A percentile compares a stretch with the other conserved stretches of the same genome.
Conservation (phyloP, 2,113 vertebrate genomes). For the Pao palembangensis region DNA sequence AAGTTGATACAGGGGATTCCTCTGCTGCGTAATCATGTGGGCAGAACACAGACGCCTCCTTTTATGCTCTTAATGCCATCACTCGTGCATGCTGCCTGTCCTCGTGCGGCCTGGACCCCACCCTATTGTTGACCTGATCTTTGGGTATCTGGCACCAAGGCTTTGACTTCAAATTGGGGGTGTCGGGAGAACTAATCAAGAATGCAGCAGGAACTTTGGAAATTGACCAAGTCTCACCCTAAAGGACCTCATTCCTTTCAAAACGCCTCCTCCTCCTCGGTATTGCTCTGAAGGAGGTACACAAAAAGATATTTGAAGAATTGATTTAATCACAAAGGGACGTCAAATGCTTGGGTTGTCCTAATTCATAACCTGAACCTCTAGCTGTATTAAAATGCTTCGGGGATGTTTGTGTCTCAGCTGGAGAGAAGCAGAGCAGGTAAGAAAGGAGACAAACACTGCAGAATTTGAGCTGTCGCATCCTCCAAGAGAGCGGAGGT, state of each 20-base stretch:
- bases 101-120: slow-evolving; percentile 23
- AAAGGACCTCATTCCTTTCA: slow-evolving; percentile 34
- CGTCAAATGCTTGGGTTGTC: background rate
- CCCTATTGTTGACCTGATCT: slow-evolving; percentile 22
- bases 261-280: slow-evolving; percentile 5
- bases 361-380: background rate
- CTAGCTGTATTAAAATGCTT: too few relatives aligned
- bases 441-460: slow-evolving; percentile 54
- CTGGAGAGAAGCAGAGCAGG: slow-evolving; percentile 19
- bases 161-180: background rate
- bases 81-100: background rate
- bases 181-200: slow-evolving; percentile 42
- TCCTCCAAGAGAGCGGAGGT: slow-evolving; percentile 10
- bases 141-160: slow-evolving; percentile 5
- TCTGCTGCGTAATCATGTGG: slow-evolving; percentile 40
- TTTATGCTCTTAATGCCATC: slow-evolving; percentile 9
- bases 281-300: slow-evolving; percentile 41
- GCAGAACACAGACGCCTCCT: slow-evolving; percentile 29
- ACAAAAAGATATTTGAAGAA: slow-evolving; percentile 26
- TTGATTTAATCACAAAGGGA: slow-evolving; percentile 3
- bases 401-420: slow-evolving; percentile 12
- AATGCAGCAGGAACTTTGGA: slow-evolving; percentile 45
- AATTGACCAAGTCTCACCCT: slow-evolving; percentile 32
- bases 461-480: slow-evolving; percentile 54
- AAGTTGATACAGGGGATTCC: slow-evolving; percentile 51